Base-by-base conservation (phyloP, 2,888 invertebrate genomes). In the Rugalucina vietnamica region DNA sequence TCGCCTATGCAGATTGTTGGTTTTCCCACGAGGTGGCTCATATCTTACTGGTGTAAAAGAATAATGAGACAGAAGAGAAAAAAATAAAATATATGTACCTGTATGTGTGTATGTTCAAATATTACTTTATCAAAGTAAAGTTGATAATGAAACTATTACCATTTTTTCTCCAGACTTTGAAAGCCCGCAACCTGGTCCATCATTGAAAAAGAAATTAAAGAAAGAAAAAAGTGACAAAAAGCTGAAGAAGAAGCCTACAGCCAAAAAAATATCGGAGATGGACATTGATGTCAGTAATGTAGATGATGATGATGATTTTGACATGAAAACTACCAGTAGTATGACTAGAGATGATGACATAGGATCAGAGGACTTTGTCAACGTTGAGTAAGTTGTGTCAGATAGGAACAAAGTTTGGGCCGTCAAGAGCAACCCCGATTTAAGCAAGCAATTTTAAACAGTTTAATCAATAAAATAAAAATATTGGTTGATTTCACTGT, bases 151-250 rank as follows among this genome's bases (percentile, higher is more conserved):
- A n/a, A n/a, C n/a, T 8, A 21, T n/a, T 4, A 18, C 21, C n/a
- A 54, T 54, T 18, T 34, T 65, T 29, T 10, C 37, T 50, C 14
- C 72, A 79, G 65, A 65, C 21, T 65, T 65, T 65, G 65, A 65
- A 1, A 65, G 65, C 21, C 65, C 65, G 1, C 65, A 32, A 34
- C 65, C 65, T 18, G 65, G 65, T 65, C 65, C 76, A 0, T 18
- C 36, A 3, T 29, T 65, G 50, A 91, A 91, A 75, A 88, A 90
- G 76, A 92, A 91, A 75, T 81, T 91, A 14, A 91, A 91, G 69
- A 88, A 90, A 74, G 91, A 92, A 60, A 90, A 89, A 74, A 74
- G 83, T 2, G 92, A 92, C 69, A 91, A 90, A 57, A 90, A 91
- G 70, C 71, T 91, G 5, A 91, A 91, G 70, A 90, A 91, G 70